Conservation (phyloP, 30 jellyfish, hydroid and myxozoan genomes). For the Cassiopea andromeda region DNA sequence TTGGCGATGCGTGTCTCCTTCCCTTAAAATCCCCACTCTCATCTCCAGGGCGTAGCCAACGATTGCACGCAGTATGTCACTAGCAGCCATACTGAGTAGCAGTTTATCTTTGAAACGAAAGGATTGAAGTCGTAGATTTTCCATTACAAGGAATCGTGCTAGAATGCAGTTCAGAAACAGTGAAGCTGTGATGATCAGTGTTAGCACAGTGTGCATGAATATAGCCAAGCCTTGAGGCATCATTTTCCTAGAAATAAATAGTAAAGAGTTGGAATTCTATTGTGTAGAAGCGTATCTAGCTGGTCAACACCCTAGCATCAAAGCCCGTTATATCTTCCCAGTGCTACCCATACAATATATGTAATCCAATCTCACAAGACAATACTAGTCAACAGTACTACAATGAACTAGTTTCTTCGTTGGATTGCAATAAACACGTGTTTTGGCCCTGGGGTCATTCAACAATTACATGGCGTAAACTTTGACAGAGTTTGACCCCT, state of each 20-base stretch:
- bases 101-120: constrained; percentile 30
- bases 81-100: constrained; percentile 35
- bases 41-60: constrained; percentile 63
- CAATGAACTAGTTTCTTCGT: too few relatives aligned
- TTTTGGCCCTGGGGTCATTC: too few relatives aligned
- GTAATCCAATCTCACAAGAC: too few relatives aligned
- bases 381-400: too few relatives aligned
- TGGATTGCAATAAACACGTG: too few relatives aligned
- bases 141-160: neutral
- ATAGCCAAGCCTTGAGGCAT: neutral
- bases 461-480: too few relatives aligned
- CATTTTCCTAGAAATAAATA: neutral
- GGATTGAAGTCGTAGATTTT: neutral
- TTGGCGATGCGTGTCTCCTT: neutral
- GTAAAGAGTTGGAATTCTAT: neutral
- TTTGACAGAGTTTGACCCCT: too few relatives aligned
- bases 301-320: too few relatives aligned
- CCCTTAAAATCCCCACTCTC: neutral
- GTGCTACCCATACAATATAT: too few relatives aligned
- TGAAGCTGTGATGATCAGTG: neutral
- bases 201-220: neutral
- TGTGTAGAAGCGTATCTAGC: too few relatives aligned
- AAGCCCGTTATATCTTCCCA: too few relatives aligned
- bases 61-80: constrained; percentile 46
- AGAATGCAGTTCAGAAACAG: constrained; percentile 19